Evolutionary conservation across 2,888 invertebrate species (phyloP).

Genomic region (Campopleginae sp.): DNA sequence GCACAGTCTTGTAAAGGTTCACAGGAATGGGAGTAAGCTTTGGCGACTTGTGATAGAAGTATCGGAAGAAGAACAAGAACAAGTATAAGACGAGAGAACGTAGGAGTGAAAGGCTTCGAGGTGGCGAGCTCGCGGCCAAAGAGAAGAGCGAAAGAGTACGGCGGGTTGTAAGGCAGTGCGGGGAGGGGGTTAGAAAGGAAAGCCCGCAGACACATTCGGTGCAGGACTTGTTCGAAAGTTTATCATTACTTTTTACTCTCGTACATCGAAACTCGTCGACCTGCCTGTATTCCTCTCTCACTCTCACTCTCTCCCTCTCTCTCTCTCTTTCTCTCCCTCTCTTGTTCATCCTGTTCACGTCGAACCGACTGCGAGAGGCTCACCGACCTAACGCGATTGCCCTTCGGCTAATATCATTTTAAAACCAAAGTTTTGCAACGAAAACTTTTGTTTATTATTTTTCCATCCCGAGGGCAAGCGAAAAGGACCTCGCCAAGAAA

Average conservation of each 20-base stretch:
- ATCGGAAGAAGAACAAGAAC: conserved; percentile 54
- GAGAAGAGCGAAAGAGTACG: conserved; percentile 51
- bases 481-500: conserved; percentile 31
- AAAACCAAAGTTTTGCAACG: conserved; percentile 81
- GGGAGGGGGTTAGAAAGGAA: conserved; percentile 55
- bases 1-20: conserved; percentile 38
- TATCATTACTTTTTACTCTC: conserved; percentile 80
- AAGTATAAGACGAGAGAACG: conserved; percentile 29
- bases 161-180: neutral
- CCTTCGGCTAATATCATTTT: conserved; percentile 80
- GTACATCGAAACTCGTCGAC: conserved; percentile 73
- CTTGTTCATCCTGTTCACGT: conserved; percentile 31
- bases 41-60: conserved; percentile 48
- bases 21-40: conserved; percentile 19
- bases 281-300: conserved; percentile 35
- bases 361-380: conserved; percentile 46
- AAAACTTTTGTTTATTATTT: conserved; percentile 82
- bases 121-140: conserved; percentile 56
- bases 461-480: conserved; percentile 63
- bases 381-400: conserved; percentile 60
- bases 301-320: conserved; percentile 26
- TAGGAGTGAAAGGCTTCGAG: conserved; percentile 53
- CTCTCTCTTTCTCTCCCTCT: conserved; percentile 26
- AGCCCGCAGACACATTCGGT: conserved; percentile 69
- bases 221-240: conserved; percentile 80